Evolutionary conservation across 53 echinoderm and acorn worm genomes (phyloP), one percentile per base, ranked within the genome.

Genomic region (Hippasteria phrygiana): DNA sequence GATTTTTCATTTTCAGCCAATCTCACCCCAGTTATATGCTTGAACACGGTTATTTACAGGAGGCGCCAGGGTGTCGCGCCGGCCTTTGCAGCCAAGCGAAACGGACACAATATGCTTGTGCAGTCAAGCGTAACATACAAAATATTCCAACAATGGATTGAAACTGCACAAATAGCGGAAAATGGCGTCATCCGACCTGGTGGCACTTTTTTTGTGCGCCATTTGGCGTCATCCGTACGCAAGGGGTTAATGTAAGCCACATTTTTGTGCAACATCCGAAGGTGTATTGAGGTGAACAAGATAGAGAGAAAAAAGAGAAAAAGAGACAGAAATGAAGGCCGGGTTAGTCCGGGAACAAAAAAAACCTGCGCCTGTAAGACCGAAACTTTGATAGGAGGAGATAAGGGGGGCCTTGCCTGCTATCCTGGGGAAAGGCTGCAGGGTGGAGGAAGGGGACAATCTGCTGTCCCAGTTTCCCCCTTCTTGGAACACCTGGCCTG

Each of bases 401-500:
- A 85, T 85, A 85, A 85, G 85, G 71, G 6, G 4, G 42, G 42
- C 45, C 39, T 33, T 43, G 41, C 66, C 45, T 28, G 26, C 63
- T 66, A 41, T 40, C 43, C 2, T 73, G 73, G 73, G 62, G 43
- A 73, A 20, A 73, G 73, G 73, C 28, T 40, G 40, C 1, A 32
- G 74, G 33, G 33, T 24, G 29, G 17, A 48, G 43, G 71, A 71
- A 85, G 65, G 85, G 32, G 9, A 43, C 33, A 70, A 85, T 85
- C 85, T 70, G 48, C 70, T 71, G 45, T 70, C 33, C 69, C 54
- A 53, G 35, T 35, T 83, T 85, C 71, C 70, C 31, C 53, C 37
- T 33, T 37, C 71, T 51, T 37, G 37, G 43, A 45, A 43, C 70
- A 85, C 85, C 85, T 85, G 85, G 71, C 14, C 50, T 65, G 53